Evolutionary conservation across 2,797 vertebrate genomes (phyloP).

Genomic region (Pampus argenteus): DNA sequence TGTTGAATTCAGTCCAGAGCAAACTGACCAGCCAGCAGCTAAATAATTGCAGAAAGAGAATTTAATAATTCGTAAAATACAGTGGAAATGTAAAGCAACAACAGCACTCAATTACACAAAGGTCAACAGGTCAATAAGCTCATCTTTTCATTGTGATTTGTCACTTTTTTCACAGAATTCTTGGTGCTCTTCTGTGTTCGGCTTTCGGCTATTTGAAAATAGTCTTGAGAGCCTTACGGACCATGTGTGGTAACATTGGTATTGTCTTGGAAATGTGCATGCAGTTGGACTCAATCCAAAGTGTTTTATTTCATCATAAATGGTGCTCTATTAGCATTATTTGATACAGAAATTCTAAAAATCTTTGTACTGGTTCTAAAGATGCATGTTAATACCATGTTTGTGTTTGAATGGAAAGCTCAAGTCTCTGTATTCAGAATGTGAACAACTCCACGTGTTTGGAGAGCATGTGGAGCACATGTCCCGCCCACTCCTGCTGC

Average conservation of each 20-base stretch:
- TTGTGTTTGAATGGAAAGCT: conserved; percentile 33
- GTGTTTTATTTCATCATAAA: neutral
- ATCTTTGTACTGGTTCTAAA: neutral
- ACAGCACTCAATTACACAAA: neutral
- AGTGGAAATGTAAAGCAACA: neutral
- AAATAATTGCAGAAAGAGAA: no score
- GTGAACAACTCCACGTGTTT: conserved; percentile 58
- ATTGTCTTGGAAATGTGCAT: neutral
- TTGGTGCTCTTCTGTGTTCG: conserved; percentile 3
- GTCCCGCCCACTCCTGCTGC: conserved; percentile 64
- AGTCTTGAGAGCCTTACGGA: conserved; percentile 17
- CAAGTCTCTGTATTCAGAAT: conserved; percentile 25
- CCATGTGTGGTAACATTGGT: no score
- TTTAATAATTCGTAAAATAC: no score
- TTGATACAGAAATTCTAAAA: neutral
- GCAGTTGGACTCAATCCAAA: neutral
- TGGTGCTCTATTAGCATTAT: neutral
- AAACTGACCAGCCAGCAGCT: no score
- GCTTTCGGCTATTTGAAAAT: neutral
- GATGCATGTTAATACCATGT: conserved; percentile 30
- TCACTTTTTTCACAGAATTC: neutral
- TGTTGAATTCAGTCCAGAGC: no score
- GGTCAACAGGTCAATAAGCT: conserved; percentile 20
- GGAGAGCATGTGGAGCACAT: conserved; percentile 53
- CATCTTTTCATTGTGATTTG: conserved; percentile 19